Evolutionary conservation across 2,888 invertebrate species (phyloP).

Genomic region (Nemapogon koenigi): DNA sequence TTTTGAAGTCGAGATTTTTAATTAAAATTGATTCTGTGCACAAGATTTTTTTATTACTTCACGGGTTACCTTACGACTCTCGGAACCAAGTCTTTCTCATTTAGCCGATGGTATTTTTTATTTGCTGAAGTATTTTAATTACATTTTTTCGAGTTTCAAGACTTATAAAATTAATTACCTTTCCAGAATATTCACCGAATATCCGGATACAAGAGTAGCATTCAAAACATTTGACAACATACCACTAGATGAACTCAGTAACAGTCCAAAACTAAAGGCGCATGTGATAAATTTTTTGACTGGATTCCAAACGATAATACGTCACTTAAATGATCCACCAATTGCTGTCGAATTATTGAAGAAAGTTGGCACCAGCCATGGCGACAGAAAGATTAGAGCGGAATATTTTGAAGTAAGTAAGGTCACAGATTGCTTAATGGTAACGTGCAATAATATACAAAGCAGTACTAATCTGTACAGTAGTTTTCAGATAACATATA

Average conservation of each 20-base stretch:
- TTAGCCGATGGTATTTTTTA: too few species aligned
- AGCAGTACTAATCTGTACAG: too few species aligned
- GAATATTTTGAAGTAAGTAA: constrained; percentile 34
- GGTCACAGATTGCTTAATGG: too few species aligned
- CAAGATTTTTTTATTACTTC: too few species aligned
- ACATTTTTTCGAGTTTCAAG: too few species aligned
- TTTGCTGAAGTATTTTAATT: too few species aligned
- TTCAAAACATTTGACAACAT: constrained; percentile 31
- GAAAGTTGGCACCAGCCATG: constrained; percentile 37
- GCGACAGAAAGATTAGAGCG: constrained; percentile 22
- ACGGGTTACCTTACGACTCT: too few species aligned
- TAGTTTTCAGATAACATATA: too few species aligned
- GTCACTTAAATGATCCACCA: constrained; percentile 32
- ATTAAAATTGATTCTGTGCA: too few species aligned
- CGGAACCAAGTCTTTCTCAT: too few species aligned
- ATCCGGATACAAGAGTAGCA: constrained; percentile 29
- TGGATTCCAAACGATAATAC: constrained; percentile 27
- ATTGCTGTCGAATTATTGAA: constrained; percentile 35
- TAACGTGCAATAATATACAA: too few species aligned
- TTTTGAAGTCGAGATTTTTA: too few species aligned
- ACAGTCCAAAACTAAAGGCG: constrained; percentile 31
- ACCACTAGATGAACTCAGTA: constrained; percentile 25
- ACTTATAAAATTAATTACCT: constrained; percentile 1
- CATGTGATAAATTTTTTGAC: constrained; percentile 40
- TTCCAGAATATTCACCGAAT: constrained; percentile 29